These are phyloP conservation scores for Ahaetulla prasina DNA, from an alignment of 2,113 vertebrate species.

Conservation along the genomic window DNA sequence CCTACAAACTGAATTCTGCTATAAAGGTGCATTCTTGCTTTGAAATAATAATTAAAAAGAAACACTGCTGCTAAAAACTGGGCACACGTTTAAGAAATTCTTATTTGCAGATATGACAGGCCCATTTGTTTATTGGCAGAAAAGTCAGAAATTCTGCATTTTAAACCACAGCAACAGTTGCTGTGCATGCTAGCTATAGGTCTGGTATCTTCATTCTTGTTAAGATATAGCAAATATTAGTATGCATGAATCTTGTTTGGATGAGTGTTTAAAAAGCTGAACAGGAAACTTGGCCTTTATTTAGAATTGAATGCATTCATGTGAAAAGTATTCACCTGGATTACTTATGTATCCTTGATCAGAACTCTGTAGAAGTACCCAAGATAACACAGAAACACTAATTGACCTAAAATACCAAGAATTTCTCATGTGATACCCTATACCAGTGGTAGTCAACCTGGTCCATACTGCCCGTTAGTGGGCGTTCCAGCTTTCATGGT, in stretches of 20 bases:
- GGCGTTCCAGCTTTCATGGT: too few relatives aligned
- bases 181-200: neutral
- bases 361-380: neutral
- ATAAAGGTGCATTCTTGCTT: slow-evolving; percentile 29
- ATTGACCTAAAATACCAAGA: neutral
- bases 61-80: neutral
- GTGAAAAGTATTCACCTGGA: neutral
- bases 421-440: neutral
- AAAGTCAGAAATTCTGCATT: neutral
- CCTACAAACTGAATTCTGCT: slow-evolving; percentile 22
- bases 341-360: neutral
- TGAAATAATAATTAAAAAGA: slow-evolving; percentile 42
- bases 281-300: neutral
- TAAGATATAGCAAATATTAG: slow-evolving; percentile 9
- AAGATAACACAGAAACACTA: slow-evolving; percentile 11
- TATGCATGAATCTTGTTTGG: neutral
- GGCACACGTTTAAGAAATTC: neutral
- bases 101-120: neutral
- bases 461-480: too few relatives aligned
- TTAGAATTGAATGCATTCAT: slow-evolving; percentile 6
- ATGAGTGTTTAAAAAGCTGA: neutral
- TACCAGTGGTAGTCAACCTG: too few relatives aligned
- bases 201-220: neutral
- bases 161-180: slow-evolving; percentile 9
- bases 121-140: neutral